Evolutionary conservation across 2,888 invertebrate species (phyloP), one percentile per base, ranked within the genome.

Genomic region (Mythimna vitellina): DNA sequence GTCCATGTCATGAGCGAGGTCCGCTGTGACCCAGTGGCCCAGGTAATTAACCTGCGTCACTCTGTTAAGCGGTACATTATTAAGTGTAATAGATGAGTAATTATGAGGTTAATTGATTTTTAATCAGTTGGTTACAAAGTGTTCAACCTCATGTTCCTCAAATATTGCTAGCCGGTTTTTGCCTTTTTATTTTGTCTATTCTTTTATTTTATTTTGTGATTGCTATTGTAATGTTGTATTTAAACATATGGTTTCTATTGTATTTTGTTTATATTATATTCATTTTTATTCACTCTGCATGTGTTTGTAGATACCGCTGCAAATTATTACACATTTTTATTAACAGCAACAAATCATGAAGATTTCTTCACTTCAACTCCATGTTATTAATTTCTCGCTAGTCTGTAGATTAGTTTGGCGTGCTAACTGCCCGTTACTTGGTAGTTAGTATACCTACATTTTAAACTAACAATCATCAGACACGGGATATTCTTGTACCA

Each of bases 401-500:
- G 20, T 46, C 17, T 38, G 22, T 32, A 57, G 38, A 64, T 53
- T 51, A 29, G 35, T 42, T 51, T 70, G 56, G 70, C 73, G 58
- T 80, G 80, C 38, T 67, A 60, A 35, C 42, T 57, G 49, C 8
- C 49, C 62, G 60, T 80, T 61, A 76, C 54, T 68, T 42, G 7
- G 3, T 29, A 63, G 29, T 60, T 60, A 64, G 29, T 69, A 38
- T 35, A 63, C 29, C 54, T 62, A 64, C 20, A 56, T 42, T 61
- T 58, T 53, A 46, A 68, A 71, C 76, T 65, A 84, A 83, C 69
- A 77, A 32, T 65, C 57, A 65, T 80, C 60, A 46, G 77, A 70
- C 70, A 83, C 71, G 71, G 64, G 79, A 78, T 73, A 74, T 83
- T 76, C 83, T 70, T 72, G 70, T 78, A 57, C 65, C n/a, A 70